A percentile compares a stretch with the other conserved stretches of the same genome.
Evolutionary conservation across 2,797 vertebrate genomes (phyloP).

Genomic region (Sebastes iracundus): DNA sequence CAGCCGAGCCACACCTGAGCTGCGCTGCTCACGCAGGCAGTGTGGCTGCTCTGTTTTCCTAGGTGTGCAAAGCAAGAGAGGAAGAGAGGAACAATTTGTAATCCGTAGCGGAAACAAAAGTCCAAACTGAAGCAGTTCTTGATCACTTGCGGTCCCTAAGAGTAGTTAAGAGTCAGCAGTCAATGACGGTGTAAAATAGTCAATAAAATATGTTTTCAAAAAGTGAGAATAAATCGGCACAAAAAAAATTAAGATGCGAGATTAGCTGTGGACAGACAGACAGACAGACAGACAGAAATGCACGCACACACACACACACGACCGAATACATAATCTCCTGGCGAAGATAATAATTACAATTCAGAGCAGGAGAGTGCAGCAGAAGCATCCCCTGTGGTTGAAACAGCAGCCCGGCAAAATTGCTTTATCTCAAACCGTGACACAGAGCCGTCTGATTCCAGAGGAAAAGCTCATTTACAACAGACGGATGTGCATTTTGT

Average conservation of each 20-base stretch:
- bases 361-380: conserved; percentile 62
- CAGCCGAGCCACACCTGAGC: too few species aligned
- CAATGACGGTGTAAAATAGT: background rate
- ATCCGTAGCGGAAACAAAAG: background rate
- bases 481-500: conserved; percentile 51
- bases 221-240: background rate
- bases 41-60: background rate
- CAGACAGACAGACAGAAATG: background rate
- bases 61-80: background rate
- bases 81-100: background rate
- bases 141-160: background rate
- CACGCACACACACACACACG: background rate
- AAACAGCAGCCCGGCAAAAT: conserved; percentile 69
- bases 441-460: conserved; percentile 44
- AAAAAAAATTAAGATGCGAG: background rate
- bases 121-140: background rate
- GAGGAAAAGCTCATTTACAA: conserved; percentile 47
- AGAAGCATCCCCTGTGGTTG: conserved; percentile 63
- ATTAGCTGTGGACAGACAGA: background rate
- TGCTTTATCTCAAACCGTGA: conserved; percentile 66
- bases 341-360: conserved; percentile 52
- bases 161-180: too few species aligned
- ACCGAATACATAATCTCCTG: background rate
- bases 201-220: background rate
- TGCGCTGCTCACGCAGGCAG: too few species aligned